These are phyloP conservation scores for Ramphastos sulfuratus DNA, from an alignment of 2,113 vertebrate genomes.

Conservation along the genomic window DNA sequence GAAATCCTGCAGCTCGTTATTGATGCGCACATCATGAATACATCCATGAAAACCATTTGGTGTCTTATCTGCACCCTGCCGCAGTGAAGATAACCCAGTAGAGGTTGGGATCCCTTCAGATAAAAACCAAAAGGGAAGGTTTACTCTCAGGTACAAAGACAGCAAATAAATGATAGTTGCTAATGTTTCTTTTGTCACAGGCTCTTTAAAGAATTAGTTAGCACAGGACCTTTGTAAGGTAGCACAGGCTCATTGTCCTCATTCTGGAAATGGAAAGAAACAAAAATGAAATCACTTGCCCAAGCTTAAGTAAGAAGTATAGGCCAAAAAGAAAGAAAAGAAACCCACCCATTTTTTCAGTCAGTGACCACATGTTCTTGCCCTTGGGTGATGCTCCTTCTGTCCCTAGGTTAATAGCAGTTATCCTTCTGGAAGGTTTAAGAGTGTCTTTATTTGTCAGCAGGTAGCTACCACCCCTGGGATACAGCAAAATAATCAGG, in stretches of 20 bases:
- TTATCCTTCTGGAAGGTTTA: neutral
- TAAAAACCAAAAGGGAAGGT: neutral
- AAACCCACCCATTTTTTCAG: neutral
- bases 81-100: slow-evolving; percentile 84
- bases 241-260: neutral
- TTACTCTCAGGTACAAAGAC: neutral
- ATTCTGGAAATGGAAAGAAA: neutral
- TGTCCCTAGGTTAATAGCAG: neutral
- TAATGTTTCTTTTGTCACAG: neutral
- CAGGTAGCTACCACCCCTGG: neutral
- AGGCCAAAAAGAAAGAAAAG: neutral
- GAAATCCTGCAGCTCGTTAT: slow-evolving; percentile 93
- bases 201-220: neutral
- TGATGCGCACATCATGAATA: slow-evolving; percentile 92
- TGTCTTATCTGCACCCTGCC: slow-evolving; percentile 85
- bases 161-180: neutral
- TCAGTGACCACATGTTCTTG: neutral
- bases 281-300: neutral
- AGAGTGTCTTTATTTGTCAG: neutral
- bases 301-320: neutral
- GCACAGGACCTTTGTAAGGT: neutral
- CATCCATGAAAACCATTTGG: slow-evolving; percentile 91
- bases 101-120: slow-evolving; percentile 87
- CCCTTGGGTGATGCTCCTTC: neutral
- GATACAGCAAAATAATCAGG: neutral